phyloP scores from a whole-genome alignment of 1,140 invertebrate species.

The Pectinophora gossypiella region DNA sequence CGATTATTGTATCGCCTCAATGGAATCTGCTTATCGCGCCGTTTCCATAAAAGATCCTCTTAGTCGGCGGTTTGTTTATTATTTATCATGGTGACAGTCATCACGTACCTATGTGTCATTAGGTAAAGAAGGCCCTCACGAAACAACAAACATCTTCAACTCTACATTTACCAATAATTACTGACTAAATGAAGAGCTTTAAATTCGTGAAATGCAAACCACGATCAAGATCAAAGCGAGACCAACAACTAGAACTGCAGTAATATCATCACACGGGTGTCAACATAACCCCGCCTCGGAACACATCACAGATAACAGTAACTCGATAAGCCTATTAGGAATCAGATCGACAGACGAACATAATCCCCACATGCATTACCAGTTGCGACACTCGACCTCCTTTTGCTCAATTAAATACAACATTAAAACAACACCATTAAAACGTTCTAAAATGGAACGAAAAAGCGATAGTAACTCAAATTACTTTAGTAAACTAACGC shows the following conservation, averaged over 20 bases:
- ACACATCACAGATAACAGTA: constrained; percentile 5
- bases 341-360: constrained; percentile 6
- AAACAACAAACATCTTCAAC: too few relatives aligned
- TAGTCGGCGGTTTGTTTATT: too few relatives aligned
- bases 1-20: not conserved
- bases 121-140: too few relatives aligned
- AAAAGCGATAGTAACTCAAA: not conserved
- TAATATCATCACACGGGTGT: not conserved
- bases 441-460: not conserved
- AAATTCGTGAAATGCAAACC: not conserved
- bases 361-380: constrained; percentile 6
- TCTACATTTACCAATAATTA: too few relatives aligned
- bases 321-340: constrained; percentile 8
- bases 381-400: constrained; percentile 1
- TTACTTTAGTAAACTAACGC: not conserved
- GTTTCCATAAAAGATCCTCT: not conserved
- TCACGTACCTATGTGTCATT: too few relatives aligned
- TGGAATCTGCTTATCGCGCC: not conserved
- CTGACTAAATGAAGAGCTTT: not conserved
- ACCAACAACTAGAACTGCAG: too few relatives aligned
- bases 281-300: not conserved
- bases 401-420: not conserved
- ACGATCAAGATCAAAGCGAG: not conserved
- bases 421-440: not conserved
- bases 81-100: too few relatives aligned